Base-by-base conservation (phyloP, 2,113 vertebrate species). In the Jacana jacana region DNA sequence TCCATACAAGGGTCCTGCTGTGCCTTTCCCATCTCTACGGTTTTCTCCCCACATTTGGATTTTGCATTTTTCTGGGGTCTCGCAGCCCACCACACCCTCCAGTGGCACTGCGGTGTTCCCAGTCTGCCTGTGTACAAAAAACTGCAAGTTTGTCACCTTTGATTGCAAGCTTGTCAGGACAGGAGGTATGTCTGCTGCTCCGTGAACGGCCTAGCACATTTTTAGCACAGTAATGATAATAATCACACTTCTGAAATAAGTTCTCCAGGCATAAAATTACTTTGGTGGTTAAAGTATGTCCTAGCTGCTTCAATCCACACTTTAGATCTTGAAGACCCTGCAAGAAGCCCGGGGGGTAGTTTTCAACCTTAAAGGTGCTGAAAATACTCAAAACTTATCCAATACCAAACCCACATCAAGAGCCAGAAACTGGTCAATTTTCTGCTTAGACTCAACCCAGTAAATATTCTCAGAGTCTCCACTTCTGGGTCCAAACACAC, bases 51-150 rank as follows among this genome's bases (percentile, higher is more conserved):
- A 11, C 12, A 7, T 55, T 49, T 28, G 55, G 40, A 18, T n/a
- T n/a, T 49, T 8, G 35, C 48, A 14, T 72, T 60, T 88, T 11
- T 22, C 35, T 5, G 39, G 35, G 54, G 35, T 65, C 23, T 78
- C 1, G 0, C 49, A 37, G 66, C 71, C 61, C 72, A 12, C 35
- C 1, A 0, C 46, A 3, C 17, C 24, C 55, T 84, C 28, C 0
- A 0, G 33, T 0, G 0, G n/a, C 55, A 28, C n/a, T 11, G 13
- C 64, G 31, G 24, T 5, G 3, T 13, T 46, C 77, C 69, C 46
- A 2, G 4, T 11, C 76, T 35, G 55, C 61, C 65, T 37, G n/a
- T 0, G 2, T 3, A 13, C 66, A 35, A 13, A 52, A 22, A 77
- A 81, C 7, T 46, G 55, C 60, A 44, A 48, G 61, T n/a, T 17